Evolutionary conservation across 2,113 vertebrate genomes (phyloP).

Genomic region (Pangasianodon gigas): DNA sequence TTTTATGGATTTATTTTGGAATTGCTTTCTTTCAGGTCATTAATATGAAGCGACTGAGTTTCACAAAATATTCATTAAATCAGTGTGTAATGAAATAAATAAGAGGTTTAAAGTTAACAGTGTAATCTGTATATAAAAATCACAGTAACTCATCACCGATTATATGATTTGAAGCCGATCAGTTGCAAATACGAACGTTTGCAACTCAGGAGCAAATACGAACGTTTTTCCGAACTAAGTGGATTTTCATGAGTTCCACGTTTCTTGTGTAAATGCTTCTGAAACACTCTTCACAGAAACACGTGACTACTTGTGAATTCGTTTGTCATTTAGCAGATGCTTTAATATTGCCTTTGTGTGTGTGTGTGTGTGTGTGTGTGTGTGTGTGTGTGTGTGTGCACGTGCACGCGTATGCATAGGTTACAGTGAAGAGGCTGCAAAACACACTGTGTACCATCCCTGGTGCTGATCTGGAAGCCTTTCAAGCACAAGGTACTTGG

Average conservation of each 20-base stretch:
- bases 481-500: slow-evolving; percentile 70
- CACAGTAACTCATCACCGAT: neutral
- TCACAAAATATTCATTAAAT: neutral
- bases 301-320: neutral
- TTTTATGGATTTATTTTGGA: neutral
- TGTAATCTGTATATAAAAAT: neutral
- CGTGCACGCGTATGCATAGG: slow-evolving; percentile 48
- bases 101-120: neutral
- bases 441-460: slow-evolving; percentile 59
- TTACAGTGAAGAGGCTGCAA: slow-evolving; percentile 67
- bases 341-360: neutral
- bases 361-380: neutral
- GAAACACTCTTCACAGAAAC: neutral
- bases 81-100: neutral
- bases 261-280: neutral
- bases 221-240: neutral
- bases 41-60: neutral
- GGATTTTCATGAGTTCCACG: neutral
- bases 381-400: neutral
- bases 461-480: slow-evolving; percentile 63
- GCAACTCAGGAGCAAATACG: neutral
- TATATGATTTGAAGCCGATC: neutral
- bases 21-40: neutral
- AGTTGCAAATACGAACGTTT: neutral
- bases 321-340: neutral